These are phyloP conservation scores for Danio choprae DNA, from an alignment of 2,797 vertebrate species.

Conservation along the genomic window DNA sequence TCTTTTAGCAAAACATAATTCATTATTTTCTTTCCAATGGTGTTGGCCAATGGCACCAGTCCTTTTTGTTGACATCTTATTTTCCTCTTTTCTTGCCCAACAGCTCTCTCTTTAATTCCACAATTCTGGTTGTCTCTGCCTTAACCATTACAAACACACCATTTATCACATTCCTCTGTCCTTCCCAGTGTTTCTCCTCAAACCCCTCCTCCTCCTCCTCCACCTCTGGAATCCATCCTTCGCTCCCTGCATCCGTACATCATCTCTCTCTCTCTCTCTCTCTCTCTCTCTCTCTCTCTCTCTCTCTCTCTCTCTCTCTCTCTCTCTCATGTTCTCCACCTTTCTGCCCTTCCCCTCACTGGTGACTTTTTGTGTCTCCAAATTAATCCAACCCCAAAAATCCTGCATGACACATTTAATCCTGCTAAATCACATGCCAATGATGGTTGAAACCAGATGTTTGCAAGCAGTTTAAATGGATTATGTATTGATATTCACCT, in stretches of 20 bases:
- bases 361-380: not conserved
- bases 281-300: constrained; percentile 19
- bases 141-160: constrained; percentile 72
- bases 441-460: constrained; percentile 4
- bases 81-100: not conserved
- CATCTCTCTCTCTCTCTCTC: too few relatives aligned
- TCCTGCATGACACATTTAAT: not conserved
- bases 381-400: not conserved
- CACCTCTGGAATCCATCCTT: constrained; percentile 62
- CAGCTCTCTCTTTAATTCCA: constrained; percentile 26
- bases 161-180: constrained; percentile 72
- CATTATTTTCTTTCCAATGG: not conserved
- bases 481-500: not conserved
- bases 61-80: not conserved
- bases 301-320: constrained; percentile 36
- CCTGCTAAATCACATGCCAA: not conserved
- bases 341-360: constrained; percentile 51
- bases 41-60: not conserved
- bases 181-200: constrained; percentile 69
- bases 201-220: constrained; percentile 66
- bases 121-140: constrained; percentile 59
- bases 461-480: not conserved
- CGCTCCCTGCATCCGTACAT: constrained; percentile 60
- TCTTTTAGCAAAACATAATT: not conserved
- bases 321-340: constrained; percentile 18